phyloP scores from a whole-genome alignment of 92 coral and sea anemone genomes.

The Epizoanthus ramosus region DNA sequence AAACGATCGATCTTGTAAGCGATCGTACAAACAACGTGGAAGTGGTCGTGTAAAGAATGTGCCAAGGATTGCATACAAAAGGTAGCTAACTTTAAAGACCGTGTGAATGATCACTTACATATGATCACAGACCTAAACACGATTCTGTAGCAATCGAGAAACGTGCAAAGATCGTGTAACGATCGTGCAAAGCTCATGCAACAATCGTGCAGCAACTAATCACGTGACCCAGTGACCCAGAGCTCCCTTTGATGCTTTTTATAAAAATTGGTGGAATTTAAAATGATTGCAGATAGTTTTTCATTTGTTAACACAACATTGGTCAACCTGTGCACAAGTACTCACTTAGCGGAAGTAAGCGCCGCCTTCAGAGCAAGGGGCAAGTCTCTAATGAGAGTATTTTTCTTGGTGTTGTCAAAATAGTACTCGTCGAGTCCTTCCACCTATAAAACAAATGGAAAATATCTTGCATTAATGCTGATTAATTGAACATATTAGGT shows the following conservation, averaged over 20 bases:
- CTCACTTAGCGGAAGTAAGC: constrained; percentile 45
- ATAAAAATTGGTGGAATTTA: not conserved
- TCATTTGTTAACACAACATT: not conserved
- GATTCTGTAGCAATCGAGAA: too few relatives aligned
- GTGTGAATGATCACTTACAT: too few relatives aligned
- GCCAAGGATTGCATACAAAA: too few relatives aligned
- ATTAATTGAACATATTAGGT: not conserved
- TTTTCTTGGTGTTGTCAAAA: constrained; percentile 62
- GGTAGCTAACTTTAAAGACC: too few relatives aligned
- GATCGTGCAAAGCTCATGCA: too few relatives aligned
- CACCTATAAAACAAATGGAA: constrained; percentile 39
- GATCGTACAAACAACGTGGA: not conserved
- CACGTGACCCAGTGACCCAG: too few relatives aligned
- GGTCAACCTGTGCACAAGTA: not conserved
- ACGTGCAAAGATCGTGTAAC: not conserved
- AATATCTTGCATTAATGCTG: not conserved
- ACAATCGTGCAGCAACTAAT: too few relatives aligned
- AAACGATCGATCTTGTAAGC: not conserved
- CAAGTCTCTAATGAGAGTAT: constrained; percentile 71
- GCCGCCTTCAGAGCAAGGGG: constrained; percentile 49
- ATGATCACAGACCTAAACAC: too few relatives aligned
- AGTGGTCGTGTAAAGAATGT: too few relatives aligned
- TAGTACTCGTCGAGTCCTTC: constrained; percentile 73
- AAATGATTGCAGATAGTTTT: too few relatives aligned
- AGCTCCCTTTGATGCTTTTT: too few relatives aligned